Base-by-base conservation (phyloP, 92 coral and sea anemone genomes). In the Palythoa grandiflora region DNA sequence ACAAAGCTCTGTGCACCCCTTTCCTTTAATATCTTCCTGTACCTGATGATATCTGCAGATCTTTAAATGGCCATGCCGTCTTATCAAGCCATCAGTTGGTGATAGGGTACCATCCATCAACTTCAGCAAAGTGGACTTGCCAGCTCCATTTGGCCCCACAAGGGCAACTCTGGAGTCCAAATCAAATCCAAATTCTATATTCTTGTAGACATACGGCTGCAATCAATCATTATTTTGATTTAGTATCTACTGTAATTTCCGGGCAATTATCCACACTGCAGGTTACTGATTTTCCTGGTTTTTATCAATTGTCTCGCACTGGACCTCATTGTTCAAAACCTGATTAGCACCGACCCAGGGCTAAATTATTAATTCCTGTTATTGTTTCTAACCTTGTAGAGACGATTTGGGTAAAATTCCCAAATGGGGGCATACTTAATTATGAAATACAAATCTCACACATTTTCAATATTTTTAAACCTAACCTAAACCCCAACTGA, bases 31-130 rank as follows among this genome's bases (percentile, higher is more conserved):
- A 17, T n/a, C 12, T 66, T 16, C 40, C 39, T 78, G 36, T 90
- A 97, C 99, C 99, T 97, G 99, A 80, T 97, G 99, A 75, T 97
- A 97, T 66, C 99, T 92, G 83, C 99, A 94, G 50, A 97, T 97
- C 90, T 97, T 97, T 47, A 97, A 89, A 92, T 97, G 99, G 68
- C 95, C 93, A 90, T 97, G 99, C 68, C 99, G 90, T 89, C 99
- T 93, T 78, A 97, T 95, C 17, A 97, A 88, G 48, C 99, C 99
- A 91, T 97, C 99, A 51, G 96, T 76, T 74, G 99, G 99, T 71
- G 99, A 91, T 83, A 97, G 86, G 65, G 94, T 87, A 38, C 99
- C 99, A 86, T 97, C 99, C 50, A 97, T 92, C 65, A 97, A 91
- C 75, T 97, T 97, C 65, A 97, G 83, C 37, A 97, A 89, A 51